Base-by-base conservation (phyloP, 2,797 vertebrate species). In the Pseudotriccus pelzelni region DNA sequence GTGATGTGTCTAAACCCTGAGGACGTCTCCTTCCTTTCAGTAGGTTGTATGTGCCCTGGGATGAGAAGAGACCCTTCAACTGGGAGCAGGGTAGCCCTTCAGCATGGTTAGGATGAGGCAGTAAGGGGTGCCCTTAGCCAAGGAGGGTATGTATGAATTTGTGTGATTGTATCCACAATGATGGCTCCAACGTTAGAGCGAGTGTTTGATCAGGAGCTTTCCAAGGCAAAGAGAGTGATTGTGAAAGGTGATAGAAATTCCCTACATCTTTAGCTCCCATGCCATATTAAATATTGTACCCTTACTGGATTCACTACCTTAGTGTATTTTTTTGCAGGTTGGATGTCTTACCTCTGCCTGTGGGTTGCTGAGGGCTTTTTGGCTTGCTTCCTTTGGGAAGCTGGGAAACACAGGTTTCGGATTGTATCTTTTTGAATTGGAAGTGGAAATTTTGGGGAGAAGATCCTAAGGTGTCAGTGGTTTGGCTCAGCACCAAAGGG, bases 31-130 rank as follows among this genome's bases (percentile, higher is more conserved):
- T 37, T 88, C 28, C 18, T 41, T 59, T 58, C 39, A 25, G 39
- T 15, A 69, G 22, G 17, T 52, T 52, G 30, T n/a, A 6, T 50
- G 55, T 52, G 37, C 84, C 37, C 25, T 50, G 12, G n/a, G 47
- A 12, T 56, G 41, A 50, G 47, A 52, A 37, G 14, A 47, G 24
- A 73, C 34, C 28, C 36, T 78, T 39, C n/a, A 22, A 22, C 16
- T 66, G 59, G 20, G 53, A 52, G 30, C 49, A 41, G 37, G 68
- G 55, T 44, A 73, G 37, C n/a, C n/a, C 52, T 78, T 52, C 0
- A 3, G 18, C 0, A 0, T 50, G 24, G 18, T 32, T 69, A 50
- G 60, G 36, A 36, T 41, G 44, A 27, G n/a, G 36, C 41, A 34
- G 43, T 44, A 34, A 60, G 24, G 34, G 47, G 17, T 72, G 53